A percentile compares a stretch with the other conserved stretches of the same genome.
phyloP scores from a whole-genome alignment of 2,888 invertebrate species.

The Cheilosia variabilis region DNA sequence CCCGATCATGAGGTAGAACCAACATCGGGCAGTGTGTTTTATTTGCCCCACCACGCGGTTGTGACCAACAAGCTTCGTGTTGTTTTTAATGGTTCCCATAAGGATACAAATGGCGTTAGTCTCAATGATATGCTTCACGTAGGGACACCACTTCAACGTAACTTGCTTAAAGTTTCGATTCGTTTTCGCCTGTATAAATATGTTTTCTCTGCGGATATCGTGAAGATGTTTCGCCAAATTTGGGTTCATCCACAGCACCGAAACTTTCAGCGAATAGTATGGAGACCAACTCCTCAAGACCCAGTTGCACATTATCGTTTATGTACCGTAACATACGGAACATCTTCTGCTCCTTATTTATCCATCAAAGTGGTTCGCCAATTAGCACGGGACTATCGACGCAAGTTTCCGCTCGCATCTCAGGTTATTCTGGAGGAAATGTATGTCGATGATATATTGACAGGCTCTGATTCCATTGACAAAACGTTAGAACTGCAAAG shows the following conservation, averaged over 20 bases:
- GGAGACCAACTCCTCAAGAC: not conserved
- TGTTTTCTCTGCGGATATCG: slow-evolving; percentile 49
- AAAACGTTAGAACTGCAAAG: slow-evolving; percentile 16
- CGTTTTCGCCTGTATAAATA: slow-evolving; percentile 30
- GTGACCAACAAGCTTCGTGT: slow-evolving; percentile 69
- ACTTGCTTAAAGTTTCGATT: slow-evolving; percentile 50
- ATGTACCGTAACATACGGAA: slow-evolving; percentile 48
- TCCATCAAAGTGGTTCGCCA: slow-evolving; percentile 62
- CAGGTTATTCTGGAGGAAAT: slow-evolving; percentile 29
- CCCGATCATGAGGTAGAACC: slow-evolving; percentile 9
- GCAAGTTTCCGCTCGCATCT: slow-evolving; percentile 47
- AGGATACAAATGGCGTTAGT: slow-evolving; percentile 42
- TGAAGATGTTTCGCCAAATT: slow-evolving; percentile 67
- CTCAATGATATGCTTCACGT: slow-evolving; percentile 55
- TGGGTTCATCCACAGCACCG: slow-evolving; percentile 19
- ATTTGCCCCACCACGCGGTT: slow-evolving; percentile 71
- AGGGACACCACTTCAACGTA: slow-evolving; percentile 64
- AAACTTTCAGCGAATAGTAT: slow-evolving; percentile 69
- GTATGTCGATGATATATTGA: slow-evolving; percentile 69
- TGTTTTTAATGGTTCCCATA: slow-evolving; percentile 71
- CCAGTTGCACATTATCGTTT: slow-evolving; percentile 56
- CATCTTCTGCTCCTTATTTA: slow-evolving; percentile 67
- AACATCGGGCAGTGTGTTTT: slow-evolving; percentile 38
- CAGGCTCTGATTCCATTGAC: slow-evolving; percentile 56
- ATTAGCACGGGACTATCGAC: slow-evolving; percentile 44